Base-by-base conservation (phyloP, 2,888 invertebrate species). In the Eupithecia exiguata region DNA sequence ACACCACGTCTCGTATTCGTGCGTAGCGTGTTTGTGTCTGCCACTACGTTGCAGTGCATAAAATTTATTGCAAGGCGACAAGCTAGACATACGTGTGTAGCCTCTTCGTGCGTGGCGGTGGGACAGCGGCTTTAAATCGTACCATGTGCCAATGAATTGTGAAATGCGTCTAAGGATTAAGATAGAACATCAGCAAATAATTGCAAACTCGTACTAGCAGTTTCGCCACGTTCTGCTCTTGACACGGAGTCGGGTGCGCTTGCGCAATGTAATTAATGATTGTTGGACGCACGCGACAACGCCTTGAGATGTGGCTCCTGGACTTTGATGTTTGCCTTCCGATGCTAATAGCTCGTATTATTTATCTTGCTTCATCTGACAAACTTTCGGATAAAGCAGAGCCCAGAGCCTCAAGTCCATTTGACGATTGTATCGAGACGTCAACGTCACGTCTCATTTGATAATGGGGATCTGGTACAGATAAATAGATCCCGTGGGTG, bases 171-270 rank as follows among this genome's bases (percentile, higher is more conserved):
- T 35, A 35, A 63, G 35, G n/a, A 36, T 35, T 65, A 18, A 65
- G 36, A 65, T 65, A 65, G 63, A 36, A 65, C 36, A 36, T 65
- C 36, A 35, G 62, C 62, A 35, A 62, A 58, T 58, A 58, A 30
- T 77, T 75, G 69, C 71, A 71, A 69, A 66, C 76, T 30, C 35
- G 63, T 36, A 36, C 35, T 35, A 38, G 70, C 35, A 68, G 72
- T 86, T 86, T 77, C 87, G 81, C 77, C 81, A 86, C 72, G 61
- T 68, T 14, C 79, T 77, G 86, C 77, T 86, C 85, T 84, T 86
- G 87, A 86, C 86, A 84, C 80, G 78, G 75, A 75, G 78, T 69
- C 80, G 70, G 73, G 78, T 71, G 67, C 74, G 78, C 81, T 86
- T 86, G 83, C 86, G 85, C 83, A 86, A 86, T n/a, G 63, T 75